phyloP scores from a whole-genome alignment of 2,888 invertebrate genomes.

The Cataglyphis livida region DNA sequence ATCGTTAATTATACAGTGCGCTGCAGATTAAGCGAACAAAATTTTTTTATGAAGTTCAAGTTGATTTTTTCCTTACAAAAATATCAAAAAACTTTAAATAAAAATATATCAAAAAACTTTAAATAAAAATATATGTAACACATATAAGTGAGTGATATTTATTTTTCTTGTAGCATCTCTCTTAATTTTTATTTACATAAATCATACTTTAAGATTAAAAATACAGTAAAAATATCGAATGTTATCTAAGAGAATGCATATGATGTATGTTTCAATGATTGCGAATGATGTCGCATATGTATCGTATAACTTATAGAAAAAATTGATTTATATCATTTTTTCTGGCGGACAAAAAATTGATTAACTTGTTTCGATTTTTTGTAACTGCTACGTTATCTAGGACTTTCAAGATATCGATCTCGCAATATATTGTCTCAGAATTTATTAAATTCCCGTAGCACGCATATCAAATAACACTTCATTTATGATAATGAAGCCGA shows the following conservation, averaged over 20 bases:
- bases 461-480: constrained; percentile 51
- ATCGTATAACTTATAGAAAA: background rate
- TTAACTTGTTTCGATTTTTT: constrained; percentile 16
- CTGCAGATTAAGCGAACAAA: background rate
- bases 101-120: background rate
- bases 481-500: constrained; percentile 63
- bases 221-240: background rate
- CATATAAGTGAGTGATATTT: background rate
- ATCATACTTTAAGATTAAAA: background rate
- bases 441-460: constrained; percentile 52
- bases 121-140: background rate
- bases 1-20: background rate
- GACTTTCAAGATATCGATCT: constrained; percentile 14
- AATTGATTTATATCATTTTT: constrained; percentile 6
- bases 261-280: background rate
- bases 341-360: background rate
- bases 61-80: background rate
- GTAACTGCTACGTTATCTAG: background rate
- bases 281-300: background rate
- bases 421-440: background rate
- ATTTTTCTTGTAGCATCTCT: background rate
- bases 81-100: background rate
- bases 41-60: background rate
- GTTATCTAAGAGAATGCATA: background rate
- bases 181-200: background rate